Evolutionary conservation across 2,797 vertebrate species (phyloP).

Genomic region (Agapornis canus): DNA sequence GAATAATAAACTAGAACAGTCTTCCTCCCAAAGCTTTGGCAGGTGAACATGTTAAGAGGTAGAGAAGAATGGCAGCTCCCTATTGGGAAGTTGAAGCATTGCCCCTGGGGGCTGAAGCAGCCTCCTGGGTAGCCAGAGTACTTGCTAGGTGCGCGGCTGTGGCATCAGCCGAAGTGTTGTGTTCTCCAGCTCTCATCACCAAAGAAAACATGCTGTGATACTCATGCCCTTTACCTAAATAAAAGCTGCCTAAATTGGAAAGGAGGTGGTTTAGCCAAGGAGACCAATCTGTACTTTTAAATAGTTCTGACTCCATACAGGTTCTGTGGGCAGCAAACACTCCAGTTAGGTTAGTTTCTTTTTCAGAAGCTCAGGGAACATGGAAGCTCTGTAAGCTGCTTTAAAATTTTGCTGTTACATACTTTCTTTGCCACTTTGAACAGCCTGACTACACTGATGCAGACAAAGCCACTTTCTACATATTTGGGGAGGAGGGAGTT

Average conservation of each 20-base stretch:
- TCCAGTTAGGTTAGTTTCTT: neutral
- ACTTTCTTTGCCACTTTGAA: neutral
- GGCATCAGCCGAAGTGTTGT: neutral
- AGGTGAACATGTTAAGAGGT: neutral
- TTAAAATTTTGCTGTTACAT: neutral
- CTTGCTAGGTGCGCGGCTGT: neutral
- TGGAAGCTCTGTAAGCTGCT: neutral
- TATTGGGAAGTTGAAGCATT: neutral
- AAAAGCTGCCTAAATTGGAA: neutral
- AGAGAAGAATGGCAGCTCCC: neutral
- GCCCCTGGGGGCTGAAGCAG: neutral
- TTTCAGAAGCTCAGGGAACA: neutral
- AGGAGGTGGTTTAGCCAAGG: neutral
- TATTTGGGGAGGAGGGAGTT: accelerated
- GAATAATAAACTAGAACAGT: slow-evolving; percentile 15
- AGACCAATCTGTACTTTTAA: neutral
- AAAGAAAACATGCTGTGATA: neutral
- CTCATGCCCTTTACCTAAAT: neutral
- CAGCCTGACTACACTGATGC: neutral
- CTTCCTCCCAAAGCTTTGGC: neutral
- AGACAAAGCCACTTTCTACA: neutral
- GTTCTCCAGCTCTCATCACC: neutral
- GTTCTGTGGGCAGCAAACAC: neutral
- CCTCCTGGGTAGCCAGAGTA: neutral
- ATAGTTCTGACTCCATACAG: neutral